A percentile compares a stretch with the other conserved stretches of the same genome.
Evolutionary conservation across 1,140 invertebrate species (phyloP).

Genomic region (Drosophila sp.): DNA sequence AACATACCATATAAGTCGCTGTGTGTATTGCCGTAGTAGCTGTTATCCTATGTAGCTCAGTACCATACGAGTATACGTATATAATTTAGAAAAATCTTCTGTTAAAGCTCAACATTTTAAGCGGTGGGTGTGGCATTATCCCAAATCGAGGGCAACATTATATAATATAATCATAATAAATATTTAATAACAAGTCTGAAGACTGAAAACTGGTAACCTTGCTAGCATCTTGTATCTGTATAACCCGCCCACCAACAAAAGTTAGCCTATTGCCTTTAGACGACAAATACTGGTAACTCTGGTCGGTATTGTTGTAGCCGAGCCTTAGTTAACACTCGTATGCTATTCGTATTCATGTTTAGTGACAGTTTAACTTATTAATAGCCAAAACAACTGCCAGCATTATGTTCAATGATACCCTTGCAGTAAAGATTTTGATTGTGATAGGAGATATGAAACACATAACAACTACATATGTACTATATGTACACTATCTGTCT

Average conservation of each 20-base stretch:
- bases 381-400: slow-evolving; percentile 31
- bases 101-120: slow-evolving; percentile 47
- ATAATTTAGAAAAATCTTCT: slow-evolving; percentile 24
- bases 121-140: slow-evolving; percentile 33
- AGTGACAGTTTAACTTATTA: not conserved
- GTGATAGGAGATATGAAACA: not conserved
- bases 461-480: not conserved
- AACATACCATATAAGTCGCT: slow-evolving; percentile 27
- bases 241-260: slow-evolving; percentile 22
- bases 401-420: slow-evolving; percentile 9
- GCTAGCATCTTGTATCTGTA: slow-evolving; percentile 18
- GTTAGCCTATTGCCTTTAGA: slow-evolving; percentile 2
- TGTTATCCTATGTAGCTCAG: slow-evolving; percentile 31
- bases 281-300: not conserved
- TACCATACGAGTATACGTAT: slow-evolving; percentile 12
- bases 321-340: slow-evolving; percentile 17
- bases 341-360: not conserved
- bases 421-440: not conserved
- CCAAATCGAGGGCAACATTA: not conserved
- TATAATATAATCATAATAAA: slow-evolving; percentile 10
- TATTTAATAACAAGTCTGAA: slow-evolving; percentile 39
- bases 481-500: not conserved
- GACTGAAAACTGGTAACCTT: slow-evolving; percentile 40
- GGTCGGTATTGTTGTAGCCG: not conserved
- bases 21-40: slow-evolving; percentile 20